Conservation (phyloP, 2,888 invertebrate species). For the Hofmannophila pseudospretella region DNA sequence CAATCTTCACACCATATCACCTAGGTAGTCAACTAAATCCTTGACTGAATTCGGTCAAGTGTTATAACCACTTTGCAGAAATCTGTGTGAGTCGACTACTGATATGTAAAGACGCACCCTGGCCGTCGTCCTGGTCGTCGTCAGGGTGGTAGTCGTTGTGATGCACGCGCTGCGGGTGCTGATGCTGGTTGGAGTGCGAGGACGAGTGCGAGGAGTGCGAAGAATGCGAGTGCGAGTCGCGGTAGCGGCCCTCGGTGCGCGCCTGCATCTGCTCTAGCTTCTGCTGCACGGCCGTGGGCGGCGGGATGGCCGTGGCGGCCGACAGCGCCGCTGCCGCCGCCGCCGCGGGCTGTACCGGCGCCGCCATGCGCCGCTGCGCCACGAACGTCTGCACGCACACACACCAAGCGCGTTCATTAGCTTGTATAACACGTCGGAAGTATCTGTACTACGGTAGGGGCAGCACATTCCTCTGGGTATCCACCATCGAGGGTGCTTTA, state of each 20-base stretch:
- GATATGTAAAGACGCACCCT: too few relatives aligned
- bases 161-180: neutral
- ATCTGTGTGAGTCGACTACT: too few relatives aligned
- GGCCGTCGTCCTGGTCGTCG: constrained; percentile 20
- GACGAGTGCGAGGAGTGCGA: neutral
- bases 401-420: too few relatives aligned
- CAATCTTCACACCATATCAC: too few relatives aligned
- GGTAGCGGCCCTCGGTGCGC: constrained; percentile 48
- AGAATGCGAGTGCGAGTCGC: neutral
- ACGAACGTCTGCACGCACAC: constrained; percentile 55
- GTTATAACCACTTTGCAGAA: too few relatives aligned
- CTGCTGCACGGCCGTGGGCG: constrained; percentile 70
- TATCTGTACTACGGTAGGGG: too few relatives aligned
- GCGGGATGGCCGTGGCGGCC: constrained; percentile 70
- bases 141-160: constrained; percentile 14
- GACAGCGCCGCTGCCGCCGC: constrained; percentile 71
- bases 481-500: too few relatives aligned
- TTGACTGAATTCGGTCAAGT: too few relatives aligned
- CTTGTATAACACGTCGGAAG: too few relatives aligned
- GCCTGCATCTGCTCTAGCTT: constrained; percentile 68
- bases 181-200: neutral
- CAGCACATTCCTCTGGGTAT: too few relatives aligned
- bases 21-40: too few relatives aligned
- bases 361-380: constrained; percentile 67
- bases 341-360: constrained; percentile 70